Evolutionary conservation across 2,888 invertebrate species (phyloP), one percentile per base, ranked within the genome.

Genomic region (Agonopterix alstromeriana): DNA sequence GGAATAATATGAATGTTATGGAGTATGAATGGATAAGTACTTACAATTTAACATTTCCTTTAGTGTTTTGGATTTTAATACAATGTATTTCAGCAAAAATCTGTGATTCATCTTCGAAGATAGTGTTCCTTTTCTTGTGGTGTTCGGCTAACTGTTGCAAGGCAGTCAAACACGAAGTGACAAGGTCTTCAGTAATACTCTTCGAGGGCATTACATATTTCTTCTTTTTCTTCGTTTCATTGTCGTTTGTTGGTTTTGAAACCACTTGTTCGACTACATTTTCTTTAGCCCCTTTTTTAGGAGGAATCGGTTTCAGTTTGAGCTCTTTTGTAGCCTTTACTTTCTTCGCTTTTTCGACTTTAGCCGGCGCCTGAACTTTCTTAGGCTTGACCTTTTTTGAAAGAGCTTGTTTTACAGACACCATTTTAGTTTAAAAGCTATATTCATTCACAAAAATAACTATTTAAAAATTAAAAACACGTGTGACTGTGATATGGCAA

Each of bases 61-160:
- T 88, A 2, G 91, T 82, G 54, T 89, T 90, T 35, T 93, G 91
- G 48, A 94, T 90, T 82, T 93, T 94, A 38, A 93, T 90, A 51
- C 91, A 89, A 27, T 83, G 85, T 17, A 93, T 78, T 78, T 91
- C 91, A 45, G 92, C 75, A 65, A 91, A 91, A 62, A 93, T 80
- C 9, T 90, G 87, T 50, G 84, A 77, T 55, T 91, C 91, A 41
- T 87, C 90, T 14, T 90, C 85, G 57, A 93, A 90, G 42, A 93
- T 72, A n/a, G 68, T 62, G 53, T 85, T 87, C 50, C 79, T 84
- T 42, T 81, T 78, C 51, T 73, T 77, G 42, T 73, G 65, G 46
- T 70, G 64, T 35, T 56, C 54, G 10, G 69, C 57, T 49, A 87
- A 56, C 51, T 79, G 69, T 46, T 77, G 65, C 44, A 88, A 60